phyloP scores from a whole-genome alignment of 2,797 vertebrate species.

The Parotocinclus haroldoi region DNA sequence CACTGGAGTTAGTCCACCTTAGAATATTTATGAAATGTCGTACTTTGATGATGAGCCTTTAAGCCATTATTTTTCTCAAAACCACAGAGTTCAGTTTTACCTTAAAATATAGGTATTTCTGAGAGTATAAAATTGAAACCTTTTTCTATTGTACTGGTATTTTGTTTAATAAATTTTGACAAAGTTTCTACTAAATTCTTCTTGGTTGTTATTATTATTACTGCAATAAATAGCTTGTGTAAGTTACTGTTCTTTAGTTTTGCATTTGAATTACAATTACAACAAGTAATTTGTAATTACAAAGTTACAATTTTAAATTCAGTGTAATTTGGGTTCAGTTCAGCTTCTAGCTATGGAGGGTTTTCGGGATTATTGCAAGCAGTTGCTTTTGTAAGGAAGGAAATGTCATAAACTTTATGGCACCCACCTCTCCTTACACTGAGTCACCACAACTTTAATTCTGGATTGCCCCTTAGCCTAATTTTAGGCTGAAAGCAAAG shows the following conservation, averaged over 20 bases:
- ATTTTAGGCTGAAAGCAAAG: conserved; percentile 63
- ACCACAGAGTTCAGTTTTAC: conserved; percentile 16
- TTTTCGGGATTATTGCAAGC: conserved; percentile 9
- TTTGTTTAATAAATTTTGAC: conserved; percentile 42
- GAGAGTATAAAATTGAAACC: conserved; percentile 1
- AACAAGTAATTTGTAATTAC: too few relatives aligned
- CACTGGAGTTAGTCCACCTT: conserved; percentile 35
- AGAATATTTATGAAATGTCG: conserved; percentile 30
- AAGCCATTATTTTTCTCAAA: not conserved
- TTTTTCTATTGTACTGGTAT: conserved; percentile 22
- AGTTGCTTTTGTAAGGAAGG: conserved; percentile 30
- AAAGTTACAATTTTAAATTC: too few relatives aligned
- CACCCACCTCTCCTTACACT: conserved; percentile 30
- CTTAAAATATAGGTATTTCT: conserved; percentile 4
- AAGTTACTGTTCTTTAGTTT: too few relatives aligned
- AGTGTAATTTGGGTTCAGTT: too few relatives aligned
- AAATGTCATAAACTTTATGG: conserved; percentile 36
- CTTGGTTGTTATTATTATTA: conserved; percentile 6
- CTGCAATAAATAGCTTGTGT: too few relatives aligned
- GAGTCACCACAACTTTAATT: conserved; percentile 46
- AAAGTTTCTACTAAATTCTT: conserved; percentile 27
- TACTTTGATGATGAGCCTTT: conserved; percentile 12
- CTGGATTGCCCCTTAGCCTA: conserved; percentile 55
- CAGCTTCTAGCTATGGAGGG: too few relatives aligned
- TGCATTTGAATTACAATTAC: too few relatives aligned